Evolutionary conservation across 2,888 invertebrate genomes (phyloP).

Genomic region (Horisme vitalbata): DNA sequence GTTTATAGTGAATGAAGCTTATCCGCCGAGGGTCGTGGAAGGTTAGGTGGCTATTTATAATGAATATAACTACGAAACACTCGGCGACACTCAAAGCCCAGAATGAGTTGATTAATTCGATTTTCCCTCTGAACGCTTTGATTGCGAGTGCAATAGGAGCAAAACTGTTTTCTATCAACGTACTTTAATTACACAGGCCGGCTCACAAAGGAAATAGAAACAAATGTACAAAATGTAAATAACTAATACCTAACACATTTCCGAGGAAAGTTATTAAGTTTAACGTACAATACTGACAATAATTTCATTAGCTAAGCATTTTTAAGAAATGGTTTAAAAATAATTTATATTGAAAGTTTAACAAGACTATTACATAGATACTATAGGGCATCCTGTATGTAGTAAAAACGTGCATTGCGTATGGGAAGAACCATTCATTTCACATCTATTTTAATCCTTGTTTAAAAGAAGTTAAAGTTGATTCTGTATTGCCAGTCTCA

Average conservation of each 20-base stretch:
- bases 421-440: slow-evolving; percentile 6
- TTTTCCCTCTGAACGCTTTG: slow-evolving; percentile 67
- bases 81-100: slow-evolving; percentile 64
- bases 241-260: too few relatives aligned
- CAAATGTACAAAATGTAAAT: not conserved
- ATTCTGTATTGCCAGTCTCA: slow-evolving; percentile 10
- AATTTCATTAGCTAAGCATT: not conserved
- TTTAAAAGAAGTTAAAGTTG: not conserved
- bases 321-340: too few relatives aligned
- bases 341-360: slow-evolving; percentile 27
- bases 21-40: slow-evolving; percentile 21
- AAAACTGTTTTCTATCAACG: slow-evolving; percentile 51
- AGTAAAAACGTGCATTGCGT: slow-evolving; percentile 29
- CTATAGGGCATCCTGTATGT: slow-evolving; percentile 23
- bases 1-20: slow-evolving; percentile 18
- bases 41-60: slow-evolving; percentile 43
- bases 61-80: slow-evolving; percentile 56
- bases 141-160: slow-evolving; percentile 61
- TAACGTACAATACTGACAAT: too few relatives aligned
- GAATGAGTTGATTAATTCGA: slow-evolving; percentile 70
- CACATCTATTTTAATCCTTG: slow-evolving; percentile 4
- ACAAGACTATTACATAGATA: slow-evolving; percentile 21
- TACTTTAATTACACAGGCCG: slow-evolving; percentile 40
- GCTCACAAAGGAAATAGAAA: slow-evolving; percentile 12
- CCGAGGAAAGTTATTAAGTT: too few relatives aligned